These are phyloP conservation scores for Drosophila infuscata DNA, from an alignment of 2,888 invertebrate species.

Conservation along the genomic window DNA sequence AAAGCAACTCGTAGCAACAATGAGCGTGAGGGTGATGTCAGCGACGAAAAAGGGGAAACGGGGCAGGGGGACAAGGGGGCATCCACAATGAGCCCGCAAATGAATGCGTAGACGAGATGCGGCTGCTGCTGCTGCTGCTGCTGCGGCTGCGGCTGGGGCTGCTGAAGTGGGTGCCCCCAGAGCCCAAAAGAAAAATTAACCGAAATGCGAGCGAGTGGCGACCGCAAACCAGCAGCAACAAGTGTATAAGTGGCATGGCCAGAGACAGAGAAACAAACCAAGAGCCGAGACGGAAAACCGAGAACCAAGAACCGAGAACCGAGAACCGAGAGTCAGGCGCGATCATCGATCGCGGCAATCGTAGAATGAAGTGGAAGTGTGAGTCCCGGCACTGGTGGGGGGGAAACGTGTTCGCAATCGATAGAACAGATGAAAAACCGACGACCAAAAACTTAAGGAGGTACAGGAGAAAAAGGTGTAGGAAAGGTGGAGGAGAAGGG, in stretches of 20 bases:
- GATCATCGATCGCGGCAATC: constrained; percentile 84
- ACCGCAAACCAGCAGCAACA: constrained; percentile 84
- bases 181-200: constrained; percentile 64
- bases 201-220: constrained; percentile 72
- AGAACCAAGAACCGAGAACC: constrained; percentile 3
- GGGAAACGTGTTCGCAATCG: constrained; percentile 33
- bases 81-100: constrained; percentile 82
- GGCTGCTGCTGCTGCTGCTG: constrained; percentile 11
- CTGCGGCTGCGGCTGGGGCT: constrained; percentile 5
- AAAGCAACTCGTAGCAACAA: constrained; percentile 36
- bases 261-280: constrained; percentile 7
- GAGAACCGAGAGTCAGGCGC: constrained; percentile 29
- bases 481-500: not conserved
- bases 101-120: constrained; percentile 76
- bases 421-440: constrained; percentile 46
- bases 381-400: constrained; percentile 22
- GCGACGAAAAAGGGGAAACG: constrained; percentile 13
- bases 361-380: constrained; percentile 55
- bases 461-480: not conserved
- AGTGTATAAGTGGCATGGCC: constrained; percentile 82
- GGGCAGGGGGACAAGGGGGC: constrained; percentile 7
- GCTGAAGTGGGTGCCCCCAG: constrained; percentile 57
- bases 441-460: constrained; percentile 6
- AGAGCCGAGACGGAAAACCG: constrained; percentile 28
- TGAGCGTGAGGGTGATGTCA: constrained; percentile 62